Base-by-base conservation (phyloP, 2,113 vertebrate genomes). In the Pteruthius melanotis region DNA sequence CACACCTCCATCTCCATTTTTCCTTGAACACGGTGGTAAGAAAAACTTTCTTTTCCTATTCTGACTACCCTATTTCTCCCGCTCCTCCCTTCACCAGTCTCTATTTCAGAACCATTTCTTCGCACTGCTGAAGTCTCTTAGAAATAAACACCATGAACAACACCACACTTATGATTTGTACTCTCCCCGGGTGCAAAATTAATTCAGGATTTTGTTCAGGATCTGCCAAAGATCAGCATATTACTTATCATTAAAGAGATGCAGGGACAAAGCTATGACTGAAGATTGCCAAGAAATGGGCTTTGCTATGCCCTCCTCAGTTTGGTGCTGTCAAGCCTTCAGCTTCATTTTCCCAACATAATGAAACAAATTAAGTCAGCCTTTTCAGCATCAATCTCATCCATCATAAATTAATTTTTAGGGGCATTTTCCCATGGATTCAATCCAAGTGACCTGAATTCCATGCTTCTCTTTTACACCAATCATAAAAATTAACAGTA, bases 351-450 rank as follows among this genome's bases (percentile, higher is more conserved):
- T 94, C 54, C 45, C 53, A 91, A 69, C 0, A 0, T 87, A 92
- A 96, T 74, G 84, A 90, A 95, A 80, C 54, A 90, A 96, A 94
- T 94, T 86, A 95, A 90, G 56, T 45, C 61, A 63, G 88, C 76
- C 95, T 90, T 92, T 94, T 92, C 94, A 87, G 83, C 49, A 81
- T 84, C 72, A 70, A 71, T 94, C 88, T 92, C 69, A 78, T 89
- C 69, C 56, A 69, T 26, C 72, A 50, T 45, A 87, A 84, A 90
- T 92, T 96, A 95, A 94, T 93, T 92, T 96, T 94, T 50, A 72
- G 88, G 61, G 83, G 61, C 80, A 90, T 92, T 95, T 96, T 96
- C 90, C 86, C 93, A 94, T 71, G 79, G 93, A 93, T 81, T 92
- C 52, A 56, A 81, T 86, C 79, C n/a, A 68, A 87, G 16, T 92